phyloP scores from a whole-genome alignment of 2,797 vertebrate genomes.

The Cossypha niveicapilla region DNA sequence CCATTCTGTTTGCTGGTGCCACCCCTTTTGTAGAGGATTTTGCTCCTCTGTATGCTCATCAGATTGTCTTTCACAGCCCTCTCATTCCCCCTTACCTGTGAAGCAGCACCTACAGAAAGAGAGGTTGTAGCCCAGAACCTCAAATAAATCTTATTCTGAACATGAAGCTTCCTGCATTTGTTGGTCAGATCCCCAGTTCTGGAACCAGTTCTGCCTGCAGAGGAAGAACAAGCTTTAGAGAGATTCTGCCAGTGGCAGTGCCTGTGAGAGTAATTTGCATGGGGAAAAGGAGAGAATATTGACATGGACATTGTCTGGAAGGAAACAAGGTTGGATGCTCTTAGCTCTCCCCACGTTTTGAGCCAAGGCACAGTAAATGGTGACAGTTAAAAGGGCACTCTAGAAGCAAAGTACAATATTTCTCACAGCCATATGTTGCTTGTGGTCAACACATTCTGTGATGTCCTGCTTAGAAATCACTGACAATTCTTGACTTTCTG shows the following conservation, averaged over 20 bases:
- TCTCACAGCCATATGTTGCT: neutral
- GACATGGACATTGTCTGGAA: neutral
- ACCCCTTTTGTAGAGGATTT: neutral
- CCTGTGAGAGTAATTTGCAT: neutral
- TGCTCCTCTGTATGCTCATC: neutral
- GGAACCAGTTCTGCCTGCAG: neutral
- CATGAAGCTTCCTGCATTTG: neutral
- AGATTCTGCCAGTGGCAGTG: neutral
- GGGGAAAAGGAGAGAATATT: neutral
- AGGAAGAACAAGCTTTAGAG: neutral
- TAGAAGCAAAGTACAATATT: neutral
- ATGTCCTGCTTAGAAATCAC: neutral
- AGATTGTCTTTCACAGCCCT: neutral
- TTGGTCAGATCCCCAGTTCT: neutral
- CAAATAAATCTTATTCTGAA: neutral
- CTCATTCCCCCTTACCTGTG: fast-evolving
- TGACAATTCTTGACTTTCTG: neutral
- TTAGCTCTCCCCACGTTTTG: fast-evolving
- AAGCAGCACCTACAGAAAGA: fast-evolving
- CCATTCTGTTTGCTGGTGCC: neutral
- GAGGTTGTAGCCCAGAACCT: neutral
- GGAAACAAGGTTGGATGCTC: neutral
- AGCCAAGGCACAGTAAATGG: neutral
- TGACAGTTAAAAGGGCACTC: neutral
- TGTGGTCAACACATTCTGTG: neutral